A percentile compares a stretch with the other conserved stretches of the same genome.
Conservation (phyloP, 2,888 invertebrate genomes). For the Brachypalpus laphriformis region DNA sequence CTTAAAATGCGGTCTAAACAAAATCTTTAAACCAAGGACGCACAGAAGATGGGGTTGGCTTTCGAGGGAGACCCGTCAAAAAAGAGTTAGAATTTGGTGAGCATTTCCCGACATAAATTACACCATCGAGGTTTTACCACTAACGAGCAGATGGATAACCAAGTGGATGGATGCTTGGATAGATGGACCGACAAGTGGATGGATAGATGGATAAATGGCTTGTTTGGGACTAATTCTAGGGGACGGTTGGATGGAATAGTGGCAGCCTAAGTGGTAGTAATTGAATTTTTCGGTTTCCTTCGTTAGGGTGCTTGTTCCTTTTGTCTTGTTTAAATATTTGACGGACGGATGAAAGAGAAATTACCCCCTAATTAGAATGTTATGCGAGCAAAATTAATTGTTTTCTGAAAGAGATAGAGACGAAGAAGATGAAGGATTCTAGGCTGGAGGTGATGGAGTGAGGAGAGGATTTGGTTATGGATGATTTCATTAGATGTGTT, state of each 20-base stretch:
- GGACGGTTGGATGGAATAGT: background rate
- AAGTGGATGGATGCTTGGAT: conserved; percentile 41
- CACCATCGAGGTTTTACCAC: conserved; percentile 47
- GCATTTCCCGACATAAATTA: conserved; percentile 52
- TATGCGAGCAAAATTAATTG: conserved; percentile 59
- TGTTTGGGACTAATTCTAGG: background rate
- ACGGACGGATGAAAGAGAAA: conserved; percentile 54
- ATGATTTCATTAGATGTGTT: conserved; percentile 11
- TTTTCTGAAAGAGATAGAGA: conserved; percentile 18
- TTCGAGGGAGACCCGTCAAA: background rate
- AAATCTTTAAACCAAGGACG: background rate
- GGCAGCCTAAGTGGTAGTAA: conserved; percentile 46
- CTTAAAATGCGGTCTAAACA: background rate
- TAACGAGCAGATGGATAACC: conserved; percentile 44
- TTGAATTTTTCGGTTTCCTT: conserved; percentile 50
- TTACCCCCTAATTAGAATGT: conserved; percentile 63
- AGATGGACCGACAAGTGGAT: conserved; percentile 35
- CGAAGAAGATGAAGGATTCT: background rate
- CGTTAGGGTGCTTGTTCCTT: conserved; percentile 16
- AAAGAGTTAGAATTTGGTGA: conserved; percentile 24
- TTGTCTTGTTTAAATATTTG: conserved; percentile 40
- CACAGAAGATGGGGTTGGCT: background rate
- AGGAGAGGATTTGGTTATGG: background rate
- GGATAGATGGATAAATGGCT: conserved; percentile 48
- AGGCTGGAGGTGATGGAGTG: background rate